phyloP scores from a whole-genome alignment of 1,140 invertebrate genomes.

The Drosophila mojavensis region DNA sequence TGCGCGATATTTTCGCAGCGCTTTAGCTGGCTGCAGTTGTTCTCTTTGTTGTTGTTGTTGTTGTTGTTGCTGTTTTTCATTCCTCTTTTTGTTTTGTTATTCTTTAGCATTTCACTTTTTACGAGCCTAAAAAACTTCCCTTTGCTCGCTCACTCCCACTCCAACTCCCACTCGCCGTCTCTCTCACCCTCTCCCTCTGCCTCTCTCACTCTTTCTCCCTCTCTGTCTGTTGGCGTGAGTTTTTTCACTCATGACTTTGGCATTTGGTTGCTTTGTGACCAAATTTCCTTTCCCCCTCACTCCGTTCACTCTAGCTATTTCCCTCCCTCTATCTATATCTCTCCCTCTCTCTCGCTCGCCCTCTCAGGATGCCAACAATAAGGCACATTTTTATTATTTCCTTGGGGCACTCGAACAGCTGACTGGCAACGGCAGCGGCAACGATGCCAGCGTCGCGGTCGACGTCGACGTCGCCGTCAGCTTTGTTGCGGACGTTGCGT shows the following conservation, averaged over 20 bases:
- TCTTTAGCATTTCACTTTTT: slow-evolving; percentile 22
- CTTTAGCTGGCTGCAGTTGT: slow-evolving; percentile 20
- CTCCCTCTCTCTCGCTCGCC: background rate
- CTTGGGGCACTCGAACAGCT: slow-evolving; percentile 75
- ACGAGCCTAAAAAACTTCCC: background rate
- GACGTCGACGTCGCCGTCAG: slow-evolving; percentile 25
- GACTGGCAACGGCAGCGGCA: slow-evolving; percentile 55
- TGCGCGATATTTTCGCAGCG: slow-evolving; percentile 13
- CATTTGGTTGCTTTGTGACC: slow-evolving; percentile 50
- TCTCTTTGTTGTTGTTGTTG: slow-evolving; percentile 11
- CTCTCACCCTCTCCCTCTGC: slow-evolving; percentile 17
- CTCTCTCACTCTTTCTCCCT: slow-evolving; percentile 14
- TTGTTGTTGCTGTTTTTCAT: slow-evolving; percentile 9
- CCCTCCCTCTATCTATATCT: slow-evolving; percentile 7
- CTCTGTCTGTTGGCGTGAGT: background rate
- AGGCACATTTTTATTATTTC: slow-evolving; percentile 78
- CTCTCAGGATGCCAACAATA: slow-evolving; percentile 75
- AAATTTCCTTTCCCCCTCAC: background rate
- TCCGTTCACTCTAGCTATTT: background rate
- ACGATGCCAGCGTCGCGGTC: slow-evolving; percentile 6
- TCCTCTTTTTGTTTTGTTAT: slow-evolving; percentile 12
- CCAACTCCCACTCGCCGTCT: background rate
- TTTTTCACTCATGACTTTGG: slow-evolving; percentile 35
- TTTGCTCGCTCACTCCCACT: background rate
- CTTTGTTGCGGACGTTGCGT: slow-evolving; percentile 32